Evolutionary conservation across 2,888 invertebrate species (phyloP).

Genomic region (Mimumesa dahlbomi): DNA sequence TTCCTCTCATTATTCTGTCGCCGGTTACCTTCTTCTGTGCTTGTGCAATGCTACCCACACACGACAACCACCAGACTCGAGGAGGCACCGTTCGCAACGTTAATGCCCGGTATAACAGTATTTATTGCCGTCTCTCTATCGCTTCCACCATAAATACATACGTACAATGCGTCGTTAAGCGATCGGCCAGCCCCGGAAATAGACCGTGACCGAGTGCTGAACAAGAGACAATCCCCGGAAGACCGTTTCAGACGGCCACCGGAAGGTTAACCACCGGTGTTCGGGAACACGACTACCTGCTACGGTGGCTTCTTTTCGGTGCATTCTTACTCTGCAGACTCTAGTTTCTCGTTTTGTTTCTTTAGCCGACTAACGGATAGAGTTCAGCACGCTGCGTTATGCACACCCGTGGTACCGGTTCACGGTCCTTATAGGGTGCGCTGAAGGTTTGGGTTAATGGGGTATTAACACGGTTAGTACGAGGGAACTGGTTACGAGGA

Average conservation of each 20-base stretch:
- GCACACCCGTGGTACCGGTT: conserved; percentile 35
- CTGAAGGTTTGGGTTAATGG: not conserved
- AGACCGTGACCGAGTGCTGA: conserved; percentile 72
- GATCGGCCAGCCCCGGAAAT: conserved; percentile 71
- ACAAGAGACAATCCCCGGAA: conserved; percentile 76
- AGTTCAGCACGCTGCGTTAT: conserved; percentile 35
- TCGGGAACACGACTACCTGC: conserved; percentile 38
- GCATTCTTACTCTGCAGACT: too few relatives aligned
- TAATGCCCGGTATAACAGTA: conserved; percentile 70
- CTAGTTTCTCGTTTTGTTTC: too few relatives aligned
- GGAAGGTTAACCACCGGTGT: conserved; percentile 67
- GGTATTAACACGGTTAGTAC: not conserved
- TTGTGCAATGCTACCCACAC: conserved; percentile 43
- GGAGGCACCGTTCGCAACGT: conserved; percentile 55
- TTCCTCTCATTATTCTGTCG: conserved; percentile 55
- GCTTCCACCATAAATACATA: conserved; percentile 74
- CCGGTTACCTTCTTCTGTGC: conserved; percentile 11
- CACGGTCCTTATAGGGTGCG: conserved; percentile 17
- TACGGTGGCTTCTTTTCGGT: conserved; percentile 20
- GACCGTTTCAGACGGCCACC: conserved; percentile 64
- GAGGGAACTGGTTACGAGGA: not conserved
- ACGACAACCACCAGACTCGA: conserved; percentile 35
- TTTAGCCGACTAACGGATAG: too few relatives aligned
- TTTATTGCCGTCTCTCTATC: conserved; percentile 67
- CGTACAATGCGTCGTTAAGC: conserved; percentile 78